Base-by-base conservation (phyloP, 2,888 invertebrate species). In the Callinectes sapidus region DNA sequence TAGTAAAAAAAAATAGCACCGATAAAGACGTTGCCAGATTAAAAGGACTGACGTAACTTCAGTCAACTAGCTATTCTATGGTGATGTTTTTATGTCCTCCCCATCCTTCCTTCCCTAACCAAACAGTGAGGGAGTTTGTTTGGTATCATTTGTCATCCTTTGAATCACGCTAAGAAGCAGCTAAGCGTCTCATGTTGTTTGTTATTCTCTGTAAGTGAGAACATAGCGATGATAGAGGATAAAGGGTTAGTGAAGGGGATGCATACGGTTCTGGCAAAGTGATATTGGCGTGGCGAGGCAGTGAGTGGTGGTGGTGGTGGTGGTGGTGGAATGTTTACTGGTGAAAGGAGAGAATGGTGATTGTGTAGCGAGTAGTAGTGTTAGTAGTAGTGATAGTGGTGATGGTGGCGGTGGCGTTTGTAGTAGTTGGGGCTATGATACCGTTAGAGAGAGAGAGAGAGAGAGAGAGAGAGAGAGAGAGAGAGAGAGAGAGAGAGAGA, bases 401-500 rank as follows among this genome's bases (percentile, higher is more conserved):
- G 39, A 5, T 39, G 39, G 39, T 39, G 39, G 39, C 5, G 39
- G 39, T 39, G 39, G 39, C 2, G 39, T 3, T 39, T 2, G 39
- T 39, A 5, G 39, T 39, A 5, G 39, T 39, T 2, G 39, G 2
- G 39, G 39, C 18, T 2, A 61, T 61, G 61, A 5, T 61, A 23
- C 23, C 23, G 61, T 61, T 23, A 8, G 61, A 61, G 61, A 61
- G 61, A 61, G 61, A 61, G 61, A 61, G 61, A 61, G 61, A 61
- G 61, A 61, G 61, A 61, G 61, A 61, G 61, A 61, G 61, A 61
- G 61, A 61, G 61, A 61, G 61, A 61, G 61, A 61, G 61, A 61
- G 61, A 61, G 61, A 61, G 61, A 61, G 61, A 61, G 61, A 61
- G 61, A 61, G 61, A 61, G 61, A 61, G 61, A 61, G 61, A 61